These are phyloP conservation scores for Neotoma lepida DNA, from an alignment of 2,113 vertebrate species.

Conservation along the genomic window DNA sequence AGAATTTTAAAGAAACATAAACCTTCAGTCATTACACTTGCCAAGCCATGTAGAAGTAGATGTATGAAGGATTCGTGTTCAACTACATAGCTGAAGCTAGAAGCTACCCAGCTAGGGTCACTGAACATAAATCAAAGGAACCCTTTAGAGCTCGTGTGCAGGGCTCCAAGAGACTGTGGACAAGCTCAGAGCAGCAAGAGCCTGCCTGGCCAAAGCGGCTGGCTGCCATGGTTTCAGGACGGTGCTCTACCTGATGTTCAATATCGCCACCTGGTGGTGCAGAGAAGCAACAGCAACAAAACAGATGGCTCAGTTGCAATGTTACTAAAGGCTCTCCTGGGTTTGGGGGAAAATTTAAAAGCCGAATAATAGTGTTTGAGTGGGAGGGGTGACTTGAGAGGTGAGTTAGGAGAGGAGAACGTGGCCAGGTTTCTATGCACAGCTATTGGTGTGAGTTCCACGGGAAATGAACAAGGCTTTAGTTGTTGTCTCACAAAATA, in stretches of 20 bases:
- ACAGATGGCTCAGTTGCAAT: too few relatives aligned
- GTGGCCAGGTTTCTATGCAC: not conserved
- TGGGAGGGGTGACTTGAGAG: not conserved
- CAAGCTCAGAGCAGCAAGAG: not conserved
- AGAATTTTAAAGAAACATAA: not conserved
- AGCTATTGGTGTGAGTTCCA: not conserved
- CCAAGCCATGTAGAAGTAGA: not conserved
- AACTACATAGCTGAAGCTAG: not conserved
- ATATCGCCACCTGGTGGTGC: not conserved
- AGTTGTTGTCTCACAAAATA: not conserved
- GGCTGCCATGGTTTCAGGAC: not conserved
- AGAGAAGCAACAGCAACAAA: not conserved
- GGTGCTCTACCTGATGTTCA: not conserved
- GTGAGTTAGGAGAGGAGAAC: not conserved
- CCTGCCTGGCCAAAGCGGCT: accelerated
- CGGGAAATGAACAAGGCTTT: not conserved
- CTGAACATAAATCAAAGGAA: not conserved
- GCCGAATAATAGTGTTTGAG: not conserved
- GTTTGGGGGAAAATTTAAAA: not conserved
- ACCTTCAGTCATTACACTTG: not conserved
- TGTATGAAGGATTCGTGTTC: not conserved
- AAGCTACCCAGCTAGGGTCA: not conserved
- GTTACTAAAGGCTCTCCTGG: not conserved
- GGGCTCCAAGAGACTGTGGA: not conserved
- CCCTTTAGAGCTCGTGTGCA: not conserved